Evolutionary conservation across 2,113 vertebrate genomes (phyloP), one percentile per base, ranked within the genome.

Genomic region (Tiliqua scincoides): DNA sequence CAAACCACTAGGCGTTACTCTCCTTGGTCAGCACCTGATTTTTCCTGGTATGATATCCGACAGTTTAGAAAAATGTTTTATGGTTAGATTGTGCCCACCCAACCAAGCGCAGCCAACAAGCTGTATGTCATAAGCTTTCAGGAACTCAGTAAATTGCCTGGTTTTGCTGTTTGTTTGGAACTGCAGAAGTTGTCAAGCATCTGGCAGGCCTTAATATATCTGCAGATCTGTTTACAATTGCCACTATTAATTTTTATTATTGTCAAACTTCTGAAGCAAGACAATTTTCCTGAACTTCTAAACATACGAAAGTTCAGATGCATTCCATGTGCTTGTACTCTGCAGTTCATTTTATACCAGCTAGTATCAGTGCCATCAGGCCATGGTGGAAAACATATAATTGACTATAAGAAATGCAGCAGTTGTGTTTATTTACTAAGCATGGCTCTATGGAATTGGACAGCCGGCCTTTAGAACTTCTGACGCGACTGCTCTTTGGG

Each of bases 391-490:
- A 72, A 81, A 62, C 32, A 21, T 23, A 37, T 23, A 37, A 61
- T 76, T 83, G 61, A 9, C 37, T 89, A 54, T 79, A 86, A 87
- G 65, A 88, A 87, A 68, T 82, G 8, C 40, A 54, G 40, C 70
- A 85, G 80, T 86, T 87, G 48, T 62, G 12, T 35, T 57, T 57
- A 83, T 57, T 85, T 71, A n/a, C 65, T 35, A 61, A 71, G 54
- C 89, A 83, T 72, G 73, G 35, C 43, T 65, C 32, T n/a, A 5
- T 0, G 74, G 75, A 91, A 76, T 61, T 59, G 79, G 79, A 77
- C 30, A 62, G 61, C 84, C 78, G 76, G 27, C 68, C 90, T 88
- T 90, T 85, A 11, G 3, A 74, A 68, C 82, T 92, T 90, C 65
- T 79, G 15, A 84, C 75, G 54, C 80, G 78, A 76, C 17, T 0